A percentile compares a stretch with the other conserved stretches of the same genome.
Evolutionary conservation across 2,113 vertebrate species (phyloP).

Genomic region (Phyllopteryx taeniolatus): DNA sequence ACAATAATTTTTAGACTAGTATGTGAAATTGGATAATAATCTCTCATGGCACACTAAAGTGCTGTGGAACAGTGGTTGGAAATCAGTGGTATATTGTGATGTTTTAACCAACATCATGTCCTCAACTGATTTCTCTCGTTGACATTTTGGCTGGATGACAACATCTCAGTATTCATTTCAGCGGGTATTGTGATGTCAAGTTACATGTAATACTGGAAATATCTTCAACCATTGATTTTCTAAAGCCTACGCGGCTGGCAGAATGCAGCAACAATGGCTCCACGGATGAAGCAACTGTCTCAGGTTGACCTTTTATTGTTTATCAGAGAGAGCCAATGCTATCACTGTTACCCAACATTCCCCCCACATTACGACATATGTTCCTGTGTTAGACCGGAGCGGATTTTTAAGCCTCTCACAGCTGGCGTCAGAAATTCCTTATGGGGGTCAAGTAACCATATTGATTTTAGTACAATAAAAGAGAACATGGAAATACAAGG

Average conservation of each 20-base stretch:
- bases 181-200: neutral
- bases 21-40: neutral
- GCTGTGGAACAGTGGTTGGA: neutral
- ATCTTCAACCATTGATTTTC: constrained; percentile 2
- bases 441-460: neutral
- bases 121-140: neutral
- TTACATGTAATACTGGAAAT: constrained; percentile 4
- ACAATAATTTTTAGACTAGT: neutral
- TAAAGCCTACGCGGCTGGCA: neutral
- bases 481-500: constrained; percentile 2
- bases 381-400: neutral
- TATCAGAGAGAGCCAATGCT: neutral
- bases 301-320: constrained; percentile 4
- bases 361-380: neutral
- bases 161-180: neutral
- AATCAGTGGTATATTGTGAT: neutral
- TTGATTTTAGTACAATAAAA: neutral
- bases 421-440: constrained; percentile 4
- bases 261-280: neutral
- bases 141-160: neutral
- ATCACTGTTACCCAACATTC: constrained; percentile 4
- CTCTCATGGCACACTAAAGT: neutral
- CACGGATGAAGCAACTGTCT: constrained; percentile 1
- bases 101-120: neutral
- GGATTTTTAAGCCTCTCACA: neutral